A percentile compares a stretch with the other conserved stretches of the same genome.
Conservation (phyloP, 2,888 invertebrate genomes). For the Drosophila stalkeri region DNA sequence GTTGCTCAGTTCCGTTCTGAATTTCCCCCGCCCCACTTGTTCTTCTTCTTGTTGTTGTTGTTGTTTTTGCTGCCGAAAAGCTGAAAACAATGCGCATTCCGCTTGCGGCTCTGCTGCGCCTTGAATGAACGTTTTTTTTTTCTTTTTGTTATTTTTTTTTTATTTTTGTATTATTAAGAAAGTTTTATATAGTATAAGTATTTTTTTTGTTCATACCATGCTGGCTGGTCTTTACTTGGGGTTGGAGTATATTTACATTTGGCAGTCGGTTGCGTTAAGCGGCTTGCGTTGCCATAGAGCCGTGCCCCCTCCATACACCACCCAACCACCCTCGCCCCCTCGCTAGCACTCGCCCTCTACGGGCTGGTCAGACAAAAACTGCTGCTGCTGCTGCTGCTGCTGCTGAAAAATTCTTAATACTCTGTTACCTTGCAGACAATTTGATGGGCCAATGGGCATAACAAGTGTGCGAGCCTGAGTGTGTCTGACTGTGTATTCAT, state of each 20-base stretch:
- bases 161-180: constrained; percentile 74
- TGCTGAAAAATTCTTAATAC: constrained; percentile 79
- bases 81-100: constrained; percentile 79
- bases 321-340: not conserved
- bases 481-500: constrained; percentile 47
- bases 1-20: constrained; percentile 40
- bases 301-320: not conserved
- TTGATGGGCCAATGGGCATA: constrained; percentile 66
- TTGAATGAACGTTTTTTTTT: constrained; percentile 60
- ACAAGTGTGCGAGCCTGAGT: constrained; percentile 17
- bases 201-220: constrained; percentile 42
- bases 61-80: constrained; percentile 72
- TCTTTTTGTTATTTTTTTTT: constrained; percentile 32
- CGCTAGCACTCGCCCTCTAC: not conserved
- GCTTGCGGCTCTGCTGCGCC: constrained; percentile 79
- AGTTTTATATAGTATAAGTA: constrained; percentile 67
- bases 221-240: constrained; percentile 49
- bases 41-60: constrained; percentile 23
- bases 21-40: constrained; percentile 15
- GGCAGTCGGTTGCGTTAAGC: constrained; percentile 80
- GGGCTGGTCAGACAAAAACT: constrained; percentile 55
- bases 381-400: constrained; percentile 70
- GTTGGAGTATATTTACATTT: constrained; percentile 78
- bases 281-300: constrained; percentile 74
- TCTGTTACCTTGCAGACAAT: constrained; percentile 77